These are phyloP conservation scores for Diachasmimorpha longicaudata DNA, from an alignment of 1,140 invertebrate species.

Conservation along the genomic window DNA sequence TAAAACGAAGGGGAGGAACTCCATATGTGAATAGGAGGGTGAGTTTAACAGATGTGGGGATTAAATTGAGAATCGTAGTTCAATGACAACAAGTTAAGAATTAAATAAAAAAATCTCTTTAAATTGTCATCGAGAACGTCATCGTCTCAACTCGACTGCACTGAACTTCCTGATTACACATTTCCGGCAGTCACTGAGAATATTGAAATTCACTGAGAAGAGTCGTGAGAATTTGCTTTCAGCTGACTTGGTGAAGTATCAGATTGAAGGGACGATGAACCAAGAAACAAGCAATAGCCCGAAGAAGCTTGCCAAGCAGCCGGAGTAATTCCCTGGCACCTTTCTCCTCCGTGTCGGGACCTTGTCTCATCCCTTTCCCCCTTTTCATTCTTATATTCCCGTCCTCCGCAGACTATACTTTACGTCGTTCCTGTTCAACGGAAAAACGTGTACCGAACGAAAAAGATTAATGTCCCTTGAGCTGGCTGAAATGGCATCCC, in stretches of 20 bases:
- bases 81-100: too few relatives aligned
- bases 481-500: neutral
- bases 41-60: too few relatives aligned
- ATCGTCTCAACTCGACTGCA: too few relatives aligned
- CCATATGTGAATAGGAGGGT: too few relatives aligned
- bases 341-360: neutral
- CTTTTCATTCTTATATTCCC: neutral
- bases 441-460: neutral
- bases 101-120: too few relatives aligned
- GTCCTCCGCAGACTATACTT: neutral
- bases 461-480: constrained; percentile 4
- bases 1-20: too few relatives aligned
- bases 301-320: neutral
- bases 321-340: neutral
- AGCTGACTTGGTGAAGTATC: neutral
- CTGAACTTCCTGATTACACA: too few relatives aligned
- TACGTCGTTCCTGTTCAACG: neutral
- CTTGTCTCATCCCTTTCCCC: neutral
- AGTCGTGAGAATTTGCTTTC: neutral
- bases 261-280: neutral
- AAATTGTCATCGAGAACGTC: too few relatives aligned
- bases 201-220: neutral
- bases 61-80: too few relatives aligned
- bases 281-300: neutral
- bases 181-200: neutral